Percentiles rank a stretch among this genome's conserved stretches.
Conservation (phyloP, 2,113 vertebrate genomes). For the Pipra filicauda region DNA sequence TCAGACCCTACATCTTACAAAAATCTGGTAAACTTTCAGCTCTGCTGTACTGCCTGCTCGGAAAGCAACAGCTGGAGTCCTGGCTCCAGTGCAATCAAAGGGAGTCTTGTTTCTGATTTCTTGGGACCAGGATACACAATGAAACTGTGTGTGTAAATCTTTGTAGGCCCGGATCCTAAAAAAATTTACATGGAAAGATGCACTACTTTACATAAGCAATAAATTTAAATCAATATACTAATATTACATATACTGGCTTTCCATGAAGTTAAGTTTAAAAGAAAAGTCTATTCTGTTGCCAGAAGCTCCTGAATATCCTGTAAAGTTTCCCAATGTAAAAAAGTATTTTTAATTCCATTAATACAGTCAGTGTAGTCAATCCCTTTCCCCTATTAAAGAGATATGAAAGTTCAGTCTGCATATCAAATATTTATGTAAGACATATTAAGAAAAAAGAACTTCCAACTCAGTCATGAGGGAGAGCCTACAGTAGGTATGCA, state of each 20-base stretch:
- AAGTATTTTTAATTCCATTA: not conserved
- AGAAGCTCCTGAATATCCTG: not conserved
- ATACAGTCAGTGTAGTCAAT: not conserved
- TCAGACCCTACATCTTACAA: not conserved
- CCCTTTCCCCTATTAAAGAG: not conserved
- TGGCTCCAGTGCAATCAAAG: not conserved
- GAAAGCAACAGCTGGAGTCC: not conserved
- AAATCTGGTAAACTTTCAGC: not conserved
- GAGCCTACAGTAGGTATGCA: not conserved
- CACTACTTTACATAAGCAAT: not conserved
- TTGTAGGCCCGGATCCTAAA: not conserved
- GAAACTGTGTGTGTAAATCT: not conserved
- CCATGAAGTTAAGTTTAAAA: not conserved
- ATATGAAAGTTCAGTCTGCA: not conserved
- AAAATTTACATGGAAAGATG: not conserved
- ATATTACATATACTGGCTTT: not conserved
- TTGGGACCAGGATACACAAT: not conserved
- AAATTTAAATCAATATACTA: not conserved
- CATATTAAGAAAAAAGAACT: not conserved
- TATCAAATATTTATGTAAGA: not conserved
- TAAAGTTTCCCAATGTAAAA: not conserved
- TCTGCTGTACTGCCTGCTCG: not conserved
- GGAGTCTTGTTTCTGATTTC: slow-evolving; percentile 3
- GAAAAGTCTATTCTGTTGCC: not conserved
- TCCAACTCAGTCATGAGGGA: not conserved